Base-by-base conservation (phyloP, 2,888 invertebrate species). In the Agrilus mali region DNA sequence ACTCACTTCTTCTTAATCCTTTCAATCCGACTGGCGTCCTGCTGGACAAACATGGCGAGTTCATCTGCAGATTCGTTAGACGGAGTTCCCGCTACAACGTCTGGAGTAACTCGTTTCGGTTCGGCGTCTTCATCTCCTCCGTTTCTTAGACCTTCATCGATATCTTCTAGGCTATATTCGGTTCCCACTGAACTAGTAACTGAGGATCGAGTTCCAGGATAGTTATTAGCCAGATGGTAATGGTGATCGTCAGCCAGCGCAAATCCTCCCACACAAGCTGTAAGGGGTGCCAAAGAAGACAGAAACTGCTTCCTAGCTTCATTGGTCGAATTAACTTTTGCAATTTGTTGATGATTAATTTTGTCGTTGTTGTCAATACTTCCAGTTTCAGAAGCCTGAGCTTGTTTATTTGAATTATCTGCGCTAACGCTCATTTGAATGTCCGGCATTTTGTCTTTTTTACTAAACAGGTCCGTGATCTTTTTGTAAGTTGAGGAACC, bases 1-100 rank as follows among this genome's bases (percentile, higher is more conserved):
- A 54, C 62, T 57, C 55, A 67, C 43, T 88, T 79, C 60, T 86
- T 83, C 53, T 86, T 80, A 13, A 90, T 74, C 48, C 88, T 72
- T 58, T 90, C 90, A 4, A 86, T 88, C 34, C 90, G 72, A 3
- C 82, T 79, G 0, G 85, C 85, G 50, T 87, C 84, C 47, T 88
- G 88, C 52, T 87, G 82, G 0, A 88, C 89, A 58, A 92, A 90
- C 39, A 84, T 82, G 0, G 83, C 82, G 33, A 90, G 62, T 37
- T 90, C 88, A 54, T 89, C 87, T 12, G 78, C 77, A 34, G 66
- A 61, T 51, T 67, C 66, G 1, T 64, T 63, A 0, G 63, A 63
- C 48, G 82, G 82, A 1, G 83, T 83, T 1, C 83, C 87, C 38
- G 83, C 84, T 10, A 88, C 75, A 1, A 88, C 82, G 58, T 88